Conservation (phyloP, 2,888 invertebrate genomes). For the Cheilosia variabilis region DNA sequence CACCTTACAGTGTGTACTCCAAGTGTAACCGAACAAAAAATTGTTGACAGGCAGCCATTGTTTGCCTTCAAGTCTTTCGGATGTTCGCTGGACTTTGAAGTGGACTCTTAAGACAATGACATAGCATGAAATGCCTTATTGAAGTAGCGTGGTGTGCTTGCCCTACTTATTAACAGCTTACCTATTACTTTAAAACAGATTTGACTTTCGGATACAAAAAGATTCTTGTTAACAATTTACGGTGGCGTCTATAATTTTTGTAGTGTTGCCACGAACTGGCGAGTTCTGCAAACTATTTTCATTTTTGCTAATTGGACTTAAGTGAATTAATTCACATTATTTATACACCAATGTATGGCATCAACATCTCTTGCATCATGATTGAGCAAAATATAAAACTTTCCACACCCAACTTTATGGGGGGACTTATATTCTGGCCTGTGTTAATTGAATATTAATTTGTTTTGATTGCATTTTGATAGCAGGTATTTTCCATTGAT, state of each 20-base stretch:
- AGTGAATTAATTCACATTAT: constrained; percentile 9
- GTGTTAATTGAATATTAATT: constrained; percentile 41
- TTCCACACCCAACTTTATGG: constrained; percentile 1
- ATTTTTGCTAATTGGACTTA: constrained; percentile 5
- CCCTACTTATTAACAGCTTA: constrained; percentile 12
- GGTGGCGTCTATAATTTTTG: no score
- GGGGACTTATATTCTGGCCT: background rate
- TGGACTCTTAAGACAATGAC: constrained; percentile 16
- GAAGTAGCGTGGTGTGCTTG: constrained; percentile 15
- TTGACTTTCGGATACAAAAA: no score
- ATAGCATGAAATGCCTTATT: constrained; percentile 3
- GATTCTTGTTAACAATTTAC: no score
- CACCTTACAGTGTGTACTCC: background rate
- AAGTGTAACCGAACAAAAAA: background rate
- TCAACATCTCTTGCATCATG: no score
- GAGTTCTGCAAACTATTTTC: background rate
- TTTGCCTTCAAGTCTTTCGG: constrained; percentile 2
- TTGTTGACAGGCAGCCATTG: background rate
- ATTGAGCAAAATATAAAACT: background rate
- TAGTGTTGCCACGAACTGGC: no score
- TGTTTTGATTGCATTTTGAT: constrained; percentile 15
- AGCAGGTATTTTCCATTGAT: constrained; percentile 5
- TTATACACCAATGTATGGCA: no score
- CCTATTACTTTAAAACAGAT: background rate
- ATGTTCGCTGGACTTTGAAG: constrained; percentile 9